Evolutionary conservation across 2,888 invertebrate genomes (phyloP).

Genomic region (Pyrgus malvae): DNA sequence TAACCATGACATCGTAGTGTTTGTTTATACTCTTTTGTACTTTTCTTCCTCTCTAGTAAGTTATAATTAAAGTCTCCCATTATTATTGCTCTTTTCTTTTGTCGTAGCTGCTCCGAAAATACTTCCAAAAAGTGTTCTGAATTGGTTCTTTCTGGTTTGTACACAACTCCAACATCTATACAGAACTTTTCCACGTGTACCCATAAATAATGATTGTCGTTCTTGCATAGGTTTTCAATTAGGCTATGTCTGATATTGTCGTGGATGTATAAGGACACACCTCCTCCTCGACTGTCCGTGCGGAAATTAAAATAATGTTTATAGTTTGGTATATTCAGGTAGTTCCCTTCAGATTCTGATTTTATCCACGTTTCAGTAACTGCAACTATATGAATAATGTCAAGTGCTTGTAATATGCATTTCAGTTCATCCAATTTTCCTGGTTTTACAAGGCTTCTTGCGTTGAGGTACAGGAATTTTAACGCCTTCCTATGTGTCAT

Average conservation of each 20-base stretch:
- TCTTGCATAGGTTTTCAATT: neutral
- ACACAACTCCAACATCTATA: neutral
- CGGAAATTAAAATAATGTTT: neutral
- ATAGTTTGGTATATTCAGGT: neutral
- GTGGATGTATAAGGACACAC: neutral
- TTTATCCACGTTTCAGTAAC: neutral
- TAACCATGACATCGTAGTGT: neutral
- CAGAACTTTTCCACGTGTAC: conserved; percentile 1
- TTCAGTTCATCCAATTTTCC: neutral
- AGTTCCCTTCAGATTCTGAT: neutral
- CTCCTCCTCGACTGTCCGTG: neutral
- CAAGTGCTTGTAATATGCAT: neutral
- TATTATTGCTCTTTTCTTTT: neutral
- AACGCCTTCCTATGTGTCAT: neutral
- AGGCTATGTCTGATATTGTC: neutral
- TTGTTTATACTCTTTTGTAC: neutral
- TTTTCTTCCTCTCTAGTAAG: neutral
- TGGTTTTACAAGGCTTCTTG: neutral
- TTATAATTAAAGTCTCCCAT: conserved; percentile 3
- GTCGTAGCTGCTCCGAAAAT: neutral
- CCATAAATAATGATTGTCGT: neutral
- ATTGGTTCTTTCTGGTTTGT: conserved; percentile 2
- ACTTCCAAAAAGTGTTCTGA: neutral
- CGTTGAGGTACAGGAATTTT: neutral
- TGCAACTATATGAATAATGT: neutral